Base-by-base conservation (phyloP, 2,797 vertebrate genomes). In the Uromys caudimaculatus region DNA sequence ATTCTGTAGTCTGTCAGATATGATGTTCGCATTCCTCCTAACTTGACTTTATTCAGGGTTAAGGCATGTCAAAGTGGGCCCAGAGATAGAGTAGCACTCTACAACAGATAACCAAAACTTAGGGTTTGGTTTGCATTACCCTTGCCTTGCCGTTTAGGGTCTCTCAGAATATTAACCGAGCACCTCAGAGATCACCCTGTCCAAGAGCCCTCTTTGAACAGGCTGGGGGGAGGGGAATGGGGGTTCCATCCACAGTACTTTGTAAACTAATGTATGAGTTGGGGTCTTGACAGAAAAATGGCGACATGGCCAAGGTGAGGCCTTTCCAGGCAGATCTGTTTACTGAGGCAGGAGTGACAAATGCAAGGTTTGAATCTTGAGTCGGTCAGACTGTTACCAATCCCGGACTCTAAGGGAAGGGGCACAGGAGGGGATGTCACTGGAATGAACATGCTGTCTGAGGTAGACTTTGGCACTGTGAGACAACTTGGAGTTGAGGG, bases 271-370 rank as follows among this genome's bases (percentile, higher is more conserved):
- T 77, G 6, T 19, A 41, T 91, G 67, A 35, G 29, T 84, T 35
- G 52, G 50, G 5, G 19, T 86, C 69, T 75, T 82, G 69, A 27
- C 1, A 64, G 79, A 58, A 96, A 89, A 23, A 83, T 16, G 52
- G 27, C 79, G 58, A 38, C 56, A 76, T 7, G 23, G 41, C 84
- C 91, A 83, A 38, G 86, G 35, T 81, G 41, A 84, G 67, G 41
- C 64, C 64, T 56, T 86, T 90, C 47, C 91, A 67, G 67, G 50
- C 85, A 84, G 60, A 23, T 76, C 77, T 96, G 76, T 93, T 89
- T 86, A 50, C 27, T 54, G 77, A 78, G 47, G 69, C 64, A 67
- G 11, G 35, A 32, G 52, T 83, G 85, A 81, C 38, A 62, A n/a
- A 38, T 27, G 8, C 6, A 27, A 41, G 52, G 24, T 17, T 52